phyloP scores from a whole-genome alignment of 1,140 invertebrate species.

The Penaeus japonicus region DNA sequence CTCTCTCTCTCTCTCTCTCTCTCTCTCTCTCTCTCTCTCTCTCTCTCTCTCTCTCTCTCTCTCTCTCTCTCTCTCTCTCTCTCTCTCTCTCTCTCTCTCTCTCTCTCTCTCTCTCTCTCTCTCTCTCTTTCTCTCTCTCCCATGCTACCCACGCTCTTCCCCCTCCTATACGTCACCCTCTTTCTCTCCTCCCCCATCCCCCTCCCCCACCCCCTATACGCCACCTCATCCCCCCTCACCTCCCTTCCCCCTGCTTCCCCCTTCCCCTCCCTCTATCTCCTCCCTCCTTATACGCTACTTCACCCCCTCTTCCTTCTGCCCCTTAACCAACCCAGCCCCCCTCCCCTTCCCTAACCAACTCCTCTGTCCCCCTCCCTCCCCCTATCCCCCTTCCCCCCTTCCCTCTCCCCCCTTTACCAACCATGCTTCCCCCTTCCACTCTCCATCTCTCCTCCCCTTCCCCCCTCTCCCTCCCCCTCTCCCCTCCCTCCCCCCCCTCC shows the following conservation, averaged over 20 bases:
- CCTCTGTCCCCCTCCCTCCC: not conserved
- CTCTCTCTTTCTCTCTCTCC: no score
- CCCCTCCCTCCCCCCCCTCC: not conserved
- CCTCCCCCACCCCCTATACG: not conserved
- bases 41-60: not conserved
- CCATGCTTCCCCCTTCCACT: not conserved
- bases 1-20: not conserved
- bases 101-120: not conserved
- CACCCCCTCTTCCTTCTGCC: not conserved
- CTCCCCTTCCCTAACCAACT: not conserved
- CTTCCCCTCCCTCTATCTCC: not conserved
- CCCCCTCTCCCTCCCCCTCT: not conserved
- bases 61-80: not conserved
- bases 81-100: not conserved
- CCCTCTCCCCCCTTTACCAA: not conserved
- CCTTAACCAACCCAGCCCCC: not conserved
- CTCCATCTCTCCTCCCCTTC: not conserved
- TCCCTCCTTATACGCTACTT: not conserved
- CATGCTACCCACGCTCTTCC: not conserved
- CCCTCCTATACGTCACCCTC: not conserved
- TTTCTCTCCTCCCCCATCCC: not conserved
- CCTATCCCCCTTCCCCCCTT: not conserved
- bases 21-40: not conserved
- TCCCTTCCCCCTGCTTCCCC: not conserved
- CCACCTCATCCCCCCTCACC: not conserved